Conservation (phyloP, 2,797 vertebrate species). For the Lacerta viridis region DNA sequence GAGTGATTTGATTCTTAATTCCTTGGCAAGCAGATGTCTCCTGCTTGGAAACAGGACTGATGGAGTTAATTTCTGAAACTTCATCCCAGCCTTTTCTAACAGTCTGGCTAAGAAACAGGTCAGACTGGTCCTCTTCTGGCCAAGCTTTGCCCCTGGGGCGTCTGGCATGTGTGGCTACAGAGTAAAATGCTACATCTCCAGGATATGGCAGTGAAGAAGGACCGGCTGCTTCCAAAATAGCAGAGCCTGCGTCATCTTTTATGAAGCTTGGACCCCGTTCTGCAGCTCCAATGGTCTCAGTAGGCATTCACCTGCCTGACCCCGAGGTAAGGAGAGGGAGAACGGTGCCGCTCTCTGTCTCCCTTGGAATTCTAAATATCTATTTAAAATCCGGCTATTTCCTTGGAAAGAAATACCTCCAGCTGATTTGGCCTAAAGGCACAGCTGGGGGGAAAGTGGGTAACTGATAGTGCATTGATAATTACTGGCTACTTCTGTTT, state of each 20-base stretch:
- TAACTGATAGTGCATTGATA: no score
- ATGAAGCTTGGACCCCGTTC: neutral
- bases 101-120: conserved; percentile 14
- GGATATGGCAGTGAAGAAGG: neutral
- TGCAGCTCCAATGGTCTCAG: neutral
- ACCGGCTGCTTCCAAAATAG: neutral
- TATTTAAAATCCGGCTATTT: neutral
- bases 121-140: conserved; percentile 11
- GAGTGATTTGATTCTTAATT: neutral
- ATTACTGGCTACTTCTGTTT: neutral
- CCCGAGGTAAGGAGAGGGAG: neutral
- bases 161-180: neutral
- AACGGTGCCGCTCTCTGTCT: neutral
- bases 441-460: neutral
- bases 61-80: neutral
- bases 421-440: neutral
- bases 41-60: neutral
- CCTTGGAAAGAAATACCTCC: neutral
- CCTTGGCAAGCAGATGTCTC: neutral
- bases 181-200: neutral
- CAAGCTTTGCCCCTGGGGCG: neutral
- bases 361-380: neutral
- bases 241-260: neutral
- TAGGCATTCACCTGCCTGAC: neutral
- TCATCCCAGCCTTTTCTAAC: neutral